Percentiles rank a stretch among this genome's conserved stretches.
phyloP scores from a whole-genome alignment of 2,113 vertebrate genomes.

The Cryptomyrus ogoouensis region DNA sequence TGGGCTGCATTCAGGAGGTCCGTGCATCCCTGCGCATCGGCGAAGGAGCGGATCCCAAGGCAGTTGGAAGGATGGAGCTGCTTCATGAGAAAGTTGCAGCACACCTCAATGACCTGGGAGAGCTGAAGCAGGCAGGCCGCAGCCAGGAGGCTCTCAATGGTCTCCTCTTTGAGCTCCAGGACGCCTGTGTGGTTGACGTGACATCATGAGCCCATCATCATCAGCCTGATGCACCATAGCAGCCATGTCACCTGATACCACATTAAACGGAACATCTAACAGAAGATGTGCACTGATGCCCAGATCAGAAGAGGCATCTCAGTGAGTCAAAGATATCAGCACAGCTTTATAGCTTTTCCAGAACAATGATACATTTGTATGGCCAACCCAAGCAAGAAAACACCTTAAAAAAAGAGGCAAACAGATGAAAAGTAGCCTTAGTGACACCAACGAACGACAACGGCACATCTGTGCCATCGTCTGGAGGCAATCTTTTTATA shows the following conservation, averaged over 20 bases:
- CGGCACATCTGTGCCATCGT: background rate
- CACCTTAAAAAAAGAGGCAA: background rate
- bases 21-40: conserved; percentile 86
- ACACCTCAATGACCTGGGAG: conserved; percentile 89
- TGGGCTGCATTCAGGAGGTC: conserved; percentile 90
- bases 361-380: background rate
- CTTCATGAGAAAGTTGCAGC: conserved; percentile 94
- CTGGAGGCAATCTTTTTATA: background rate
- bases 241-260: background rate
- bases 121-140: conserved; percentile 93
- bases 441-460: background rate
- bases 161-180: conserved; percentile 91
- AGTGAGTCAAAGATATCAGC: background rate
- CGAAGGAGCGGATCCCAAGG: conserved; percentile 90
- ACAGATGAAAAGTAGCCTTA: background rate
- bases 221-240: background rate
- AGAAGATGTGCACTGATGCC: background rate
- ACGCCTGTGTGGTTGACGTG: conserved; percentile 63
- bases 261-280: background rate
- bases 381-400: background rate
- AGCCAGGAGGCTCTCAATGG: conserved; percentile 86
- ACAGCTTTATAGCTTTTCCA: background rate
- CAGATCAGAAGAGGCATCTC: background rate
- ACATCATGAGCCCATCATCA: conserved; percentile 9
- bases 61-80: conserved; percentile 96